Conservation (phyloP, 1,140 invertebrate genomes). For the Chlorops oryzae region DNA sequence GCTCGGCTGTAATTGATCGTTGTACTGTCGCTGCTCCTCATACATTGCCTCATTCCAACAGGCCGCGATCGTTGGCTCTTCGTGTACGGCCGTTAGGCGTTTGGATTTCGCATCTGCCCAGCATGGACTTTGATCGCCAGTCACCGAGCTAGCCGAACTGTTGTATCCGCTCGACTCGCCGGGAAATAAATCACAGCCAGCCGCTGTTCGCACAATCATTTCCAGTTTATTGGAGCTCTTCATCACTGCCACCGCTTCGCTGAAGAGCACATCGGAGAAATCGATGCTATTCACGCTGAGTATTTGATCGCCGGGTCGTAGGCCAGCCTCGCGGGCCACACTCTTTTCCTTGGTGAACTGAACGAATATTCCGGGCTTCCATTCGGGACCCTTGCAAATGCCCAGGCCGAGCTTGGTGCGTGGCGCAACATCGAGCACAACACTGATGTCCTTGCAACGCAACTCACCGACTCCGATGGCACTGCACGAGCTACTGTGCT, state of each 20-base stretch:
- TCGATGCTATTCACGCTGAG: slow-evolving; percentile 80
- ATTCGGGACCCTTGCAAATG: slow-evolving; percentile 78
- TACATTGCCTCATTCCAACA: slow-evolving; percentile 6
- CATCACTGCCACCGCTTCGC: slow-evolving; percentile 72
- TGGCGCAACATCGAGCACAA: slow-evolving; percentile 60
- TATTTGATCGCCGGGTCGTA: slow-evolving; percentile 88
- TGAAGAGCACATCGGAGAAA: slow-evolving; percentile 70
- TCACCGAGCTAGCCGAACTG: slow-evolving; percentile 69
- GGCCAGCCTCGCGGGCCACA: slow-evolving; percentile 76
- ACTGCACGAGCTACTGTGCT: slow-evolving; percentile 9
- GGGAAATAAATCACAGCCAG: slow-evolving; percentile 68
- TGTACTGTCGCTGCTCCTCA: not conserved
- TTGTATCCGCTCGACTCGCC: slow-evolving; percentile 75
- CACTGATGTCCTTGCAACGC: slow-evolving; percentile 50
- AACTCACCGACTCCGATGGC: slow-evolving; percentile 2
- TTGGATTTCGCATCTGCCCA: slow-evolving; percentile 54
- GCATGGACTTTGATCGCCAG: slow-evolving; percentile 63
- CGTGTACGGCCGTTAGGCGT: slow-evolving; percentile 61
- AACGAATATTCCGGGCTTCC: slow-evolving; percentile 81
- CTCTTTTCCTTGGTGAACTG: slow-evolving; percentile 87
- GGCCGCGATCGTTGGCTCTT: slow-evolving; percentile 34
- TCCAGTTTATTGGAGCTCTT: slow-evolving; percentile 68
- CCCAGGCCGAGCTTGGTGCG: slow-evolving; percentile 63
- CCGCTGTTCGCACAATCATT: slow-evolving; percentile 64
- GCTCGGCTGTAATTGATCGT: not conserved